Percentiles rank a stretch among this genome's conserved stretches.
Evolutionary conservation across 2,888 invertebrate species (phyloP).

Genomic region (Limnephilus marmoratus): DNA sequence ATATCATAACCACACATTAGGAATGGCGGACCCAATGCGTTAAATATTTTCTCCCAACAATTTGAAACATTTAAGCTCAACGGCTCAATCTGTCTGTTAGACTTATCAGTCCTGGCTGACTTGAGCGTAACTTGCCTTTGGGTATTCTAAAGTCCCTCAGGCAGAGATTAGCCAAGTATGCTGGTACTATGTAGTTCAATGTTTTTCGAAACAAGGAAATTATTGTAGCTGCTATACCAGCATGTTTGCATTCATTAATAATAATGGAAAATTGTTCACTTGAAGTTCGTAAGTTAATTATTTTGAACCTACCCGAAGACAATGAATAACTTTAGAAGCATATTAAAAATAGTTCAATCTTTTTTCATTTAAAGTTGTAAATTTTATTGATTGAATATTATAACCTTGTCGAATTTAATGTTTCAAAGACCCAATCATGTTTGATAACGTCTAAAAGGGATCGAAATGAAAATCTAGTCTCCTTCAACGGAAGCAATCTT

Average conservation of each 20-base stretch:
- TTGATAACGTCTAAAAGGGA: no score
- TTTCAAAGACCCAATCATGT: no score
- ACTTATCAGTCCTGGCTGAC: neutral
- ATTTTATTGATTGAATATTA: neutral
- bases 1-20: no score
- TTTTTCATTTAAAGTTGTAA: neutral
- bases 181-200: neutral
- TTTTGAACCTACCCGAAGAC: no score
- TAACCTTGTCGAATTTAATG: no score
- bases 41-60: neutral
- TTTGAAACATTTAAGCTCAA: neutral
- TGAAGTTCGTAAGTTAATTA: no score
- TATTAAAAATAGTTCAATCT: neutral
- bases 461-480: no score
- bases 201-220: neutral
- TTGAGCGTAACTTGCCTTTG: neutral
- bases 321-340: neutral
- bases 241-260: neutral
- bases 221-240: neutral
- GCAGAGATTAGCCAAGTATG: neutral
- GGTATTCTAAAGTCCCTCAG: neutral
- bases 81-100: neutral
- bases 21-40: neutral
- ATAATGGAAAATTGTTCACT: no score
- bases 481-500: no score